A percentile compares a stretch with the other conserved stretches of the same genome.
phyloP scores from a whole-genome alignment of 2,113 vertebrate genomes.

The Sorex araneus region DNA sequence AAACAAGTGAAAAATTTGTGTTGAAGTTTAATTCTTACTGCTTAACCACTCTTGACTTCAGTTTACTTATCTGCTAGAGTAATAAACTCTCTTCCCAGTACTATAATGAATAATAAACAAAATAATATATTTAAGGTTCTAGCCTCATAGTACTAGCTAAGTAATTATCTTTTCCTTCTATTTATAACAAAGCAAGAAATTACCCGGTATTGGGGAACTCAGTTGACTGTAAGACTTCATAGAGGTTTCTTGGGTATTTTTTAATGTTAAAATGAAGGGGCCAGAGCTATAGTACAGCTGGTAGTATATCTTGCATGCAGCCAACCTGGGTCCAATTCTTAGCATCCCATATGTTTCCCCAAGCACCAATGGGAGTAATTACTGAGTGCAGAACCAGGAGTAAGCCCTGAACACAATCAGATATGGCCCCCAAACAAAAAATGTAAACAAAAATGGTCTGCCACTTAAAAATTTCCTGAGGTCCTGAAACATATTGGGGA shows the following conservation, averaged over 20 bases:
- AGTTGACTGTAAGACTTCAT: slow-evolving; percentile 12
- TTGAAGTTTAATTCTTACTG: slow-evolving; percentile 46
- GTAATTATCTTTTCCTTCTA: slow-evolving; percentile 29
- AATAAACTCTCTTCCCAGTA: background rate
- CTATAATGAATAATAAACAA: slow-evolving; percentile 25
- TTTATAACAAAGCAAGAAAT: background rate
- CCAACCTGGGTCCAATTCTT: too few relatives aligned
- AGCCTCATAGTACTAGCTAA: background rate
- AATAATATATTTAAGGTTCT: slow-evolving; percentile 31
- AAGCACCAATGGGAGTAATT: too few relatives aligned
- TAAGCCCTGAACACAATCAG: too few relatives aligned
- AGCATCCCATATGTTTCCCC: too few relatives aligned
- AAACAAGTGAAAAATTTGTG: slow-evolving; percentile 48
- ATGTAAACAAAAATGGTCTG: background rate
- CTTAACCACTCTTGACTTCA: slow-evolving; percentile 38
- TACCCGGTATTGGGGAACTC: background rate
- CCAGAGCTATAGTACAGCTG: too few relatives aligned
- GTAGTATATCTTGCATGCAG: too few relatives aligned
- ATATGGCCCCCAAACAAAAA: too few relatives aligned
- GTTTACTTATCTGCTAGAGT: slow-evolving; percentile 51
- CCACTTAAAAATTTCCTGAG: slow-evolving; percentile 49
- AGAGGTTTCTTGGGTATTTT: background rate
- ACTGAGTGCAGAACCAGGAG: too few relatives aligned
- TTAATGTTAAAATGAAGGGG: slow-evolving; percentile 41
- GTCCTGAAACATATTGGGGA: slow-evolving; percentile 38